Conservation (phyloP, 2,888 invertebrate species). For the Sarcophaga carnaria region DNA sequence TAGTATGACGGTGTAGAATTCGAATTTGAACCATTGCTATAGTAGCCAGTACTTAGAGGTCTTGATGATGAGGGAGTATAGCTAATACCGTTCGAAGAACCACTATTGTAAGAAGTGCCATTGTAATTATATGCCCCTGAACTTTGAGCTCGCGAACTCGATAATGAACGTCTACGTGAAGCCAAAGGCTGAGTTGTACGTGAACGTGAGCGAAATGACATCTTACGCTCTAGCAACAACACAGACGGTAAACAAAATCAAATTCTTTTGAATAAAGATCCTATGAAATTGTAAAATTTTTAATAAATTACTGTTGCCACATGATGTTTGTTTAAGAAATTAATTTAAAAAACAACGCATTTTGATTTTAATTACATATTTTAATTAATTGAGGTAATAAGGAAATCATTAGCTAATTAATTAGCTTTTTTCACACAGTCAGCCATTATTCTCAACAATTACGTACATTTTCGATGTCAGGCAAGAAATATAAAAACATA, state of each 20-base stretch:
- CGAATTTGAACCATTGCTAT: slow-evolving; percentile 69
- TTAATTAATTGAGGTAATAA: slow-evolving; percentile 26
- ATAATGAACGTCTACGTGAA: slow-evolving; percentile 82
- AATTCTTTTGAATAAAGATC: not conserved
- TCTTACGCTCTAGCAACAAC: slow-evolving; percentile 59
- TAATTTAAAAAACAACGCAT: slow-evolving; percentile 56
- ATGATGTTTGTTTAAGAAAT: not conserved
- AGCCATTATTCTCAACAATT: slow-evolving; percentile 37
- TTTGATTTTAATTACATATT: slow-evolving; percentile 28
- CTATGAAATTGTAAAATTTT: not conserved
- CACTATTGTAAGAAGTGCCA: slow-evolving; percentile 72
- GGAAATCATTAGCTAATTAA: slow-evolving; percentile 11
- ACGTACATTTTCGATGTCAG: not conserved
- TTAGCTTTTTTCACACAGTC: slow-evolving; percentile 13
- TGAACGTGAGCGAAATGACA: slow-evolving; percentile 82
- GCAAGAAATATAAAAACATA: no score
- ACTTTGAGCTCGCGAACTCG: slow-evolving; percentile 82
- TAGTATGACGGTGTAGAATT: slow-evolving; percentile 71
- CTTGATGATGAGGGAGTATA: slow-evolving; percentile 74
- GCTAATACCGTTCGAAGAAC: slow-evolving; percentile 59
- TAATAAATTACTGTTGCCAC: not conserved
- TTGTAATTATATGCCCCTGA: slow-evolving; percentile 72
- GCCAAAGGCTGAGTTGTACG: slow-evolving; percentile 80
- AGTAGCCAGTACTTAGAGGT: slow-evolving; percentile 80
- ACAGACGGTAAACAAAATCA: not conserved